Conservation (phyloP, 2,113 vertebrate species). For the Pycnonotus jocosus region DNA sequence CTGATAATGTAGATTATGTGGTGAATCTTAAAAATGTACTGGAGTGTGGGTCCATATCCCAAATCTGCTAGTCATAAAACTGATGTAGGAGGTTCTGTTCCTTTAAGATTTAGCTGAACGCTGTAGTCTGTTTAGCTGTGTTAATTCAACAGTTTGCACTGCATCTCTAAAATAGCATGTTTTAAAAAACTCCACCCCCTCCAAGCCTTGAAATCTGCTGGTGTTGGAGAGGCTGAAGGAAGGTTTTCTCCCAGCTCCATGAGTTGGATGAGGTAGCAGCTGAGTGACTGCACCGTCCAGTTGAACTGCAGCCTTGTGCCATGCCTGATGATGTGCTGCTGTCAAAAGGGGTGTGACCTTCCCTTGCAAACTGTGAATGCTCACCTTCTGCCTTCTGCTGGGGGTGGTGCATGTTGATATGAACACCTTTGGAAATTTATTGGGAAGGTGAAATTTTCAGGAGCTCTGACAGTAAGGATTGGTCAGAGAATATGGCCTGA, state of each 20-base stretch:
- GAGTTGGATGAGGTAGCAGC: background rate
- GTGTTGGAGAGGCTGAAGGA: background rate
- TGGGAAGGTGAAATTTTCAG: background rate
- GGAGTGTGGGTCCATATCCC: background rate
- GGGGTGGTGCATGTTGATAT: background rate
- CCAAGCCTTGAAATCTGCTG: background rate
- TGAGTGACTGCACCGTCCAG: background rate
- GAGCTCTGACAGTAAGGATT: background rate
- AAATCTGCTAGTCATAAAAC: background rate
- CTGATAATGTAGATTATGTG: background rate
- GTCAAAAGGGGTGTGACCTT: background rate
- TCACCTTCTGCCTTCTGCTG: background rate
- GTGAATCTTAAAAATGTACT: background rate
- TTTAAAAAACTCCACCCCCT: background rate
- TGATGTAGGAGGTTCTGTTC: background rate
- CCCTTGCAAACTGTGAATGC: background rate
- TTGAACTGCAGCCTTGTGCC: background rate
- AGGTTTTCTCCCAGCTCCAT: background rate
- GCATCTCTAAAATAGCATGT: background rate
- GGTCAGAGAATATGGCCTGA: background rate
- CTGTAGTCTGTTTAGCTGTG: background rate
- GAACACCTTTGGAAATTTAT: background rate
- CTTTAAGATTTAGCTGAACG: background rate
- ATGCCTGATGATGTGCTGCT: background rate
- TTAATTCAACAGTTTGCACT: background rate